phyloP scores from a whole-genome alignment of 2,113 vertebrate species.

The Scomber scombrus region DNA sequence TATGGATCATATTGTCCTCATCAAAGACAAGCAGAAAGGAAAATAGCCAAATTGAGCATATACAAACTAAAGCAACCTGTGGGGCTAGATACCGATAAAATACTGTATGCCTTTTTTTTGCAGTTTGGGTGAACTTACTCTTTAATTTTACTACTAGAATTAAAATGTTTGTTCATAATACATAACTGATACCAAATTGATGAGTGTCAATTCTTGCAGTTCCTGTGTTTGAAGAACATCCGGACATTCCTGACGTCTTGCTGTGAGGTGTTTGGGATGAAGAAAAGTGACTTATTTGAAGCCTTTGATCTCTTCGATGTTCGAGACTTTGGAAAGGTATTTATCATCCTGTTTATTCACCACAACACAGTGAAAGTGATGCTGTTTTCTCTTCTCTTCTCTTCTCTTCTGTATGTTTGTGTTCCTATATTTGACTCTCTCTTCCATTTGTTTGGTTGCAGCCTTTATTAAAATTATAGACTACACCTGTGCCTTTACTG shows the following conservation, averaged over 20 bases:
- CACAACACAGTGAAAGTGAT: not conserved
- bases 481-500: too few species aligned
- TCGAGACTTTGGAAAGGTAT: constrained; percentile 97
- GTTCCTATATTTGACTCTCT: too few species aligned
- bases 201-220: constrained; percentile 78
- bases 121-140: too few species aligned
- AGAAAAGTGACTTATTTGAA: constrained; percentile 95
- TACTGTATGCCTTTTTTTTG: too few species aligned
- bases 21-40: not conserved
- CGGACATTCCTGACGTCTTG: constrained; percentile 93
- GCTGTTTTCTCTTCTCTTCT: not conserved
- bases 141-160: too few species aligned
- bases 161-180: not conserved
- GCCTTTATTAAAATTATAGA: too few species aligned
- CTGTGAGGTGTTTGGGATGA: constrained; percentile 92
- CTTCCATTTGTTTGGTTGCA: too few species aligned
- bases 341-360: not conserved
- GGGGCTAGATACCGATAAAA: too few species aligned
- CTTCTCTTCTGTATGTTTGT: not conserved
- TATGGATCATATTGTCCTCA: not conserved
- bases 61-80: too few species aligned
- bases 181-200: not conserved
- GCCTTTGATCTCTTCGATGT: constrained; percentile 97
- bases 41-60: too few species aligned
- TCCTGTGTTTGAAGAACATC: constrained; percentile 98